Base-by-base conservation (phyloP, 2,113 vertebrate species). In the Corythaixoides concolor region DNA sequence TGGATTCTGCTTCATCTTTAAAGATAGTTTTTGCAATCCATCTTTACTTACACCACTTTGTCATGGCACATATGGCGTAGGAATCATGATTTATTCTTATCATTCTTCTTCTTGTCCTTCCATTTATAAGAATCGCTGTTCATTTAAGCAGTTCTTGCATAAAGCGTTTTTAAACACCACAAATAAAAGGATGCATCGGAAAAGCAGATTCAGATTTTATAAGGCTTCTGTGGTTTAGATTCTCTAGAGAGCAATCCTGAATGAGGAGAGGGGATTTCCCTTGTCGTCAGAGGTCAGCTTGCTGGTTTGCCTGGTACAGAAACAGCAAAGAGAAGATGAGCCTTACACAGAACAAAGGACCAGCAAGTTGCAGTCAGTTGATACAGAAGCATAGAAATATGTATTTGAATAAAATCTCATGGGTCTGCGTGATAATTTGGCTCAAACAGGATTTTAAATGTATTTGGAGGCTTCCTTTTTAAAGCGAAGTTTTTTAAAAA, bases 31-130 rank as follows among this genome's bases (percentile, higher is more conserved):
- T 94, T 53, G 27, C 33, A 95, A 63, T 83, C 78, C 28, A 4
- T 70, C 75, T 84, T 95, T 67, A 30, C 88, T 96, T 87, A 39
- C 12, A 60, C 67, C 49, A 52, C 33, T 91, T 95, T 84, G n/a
- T 90, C 17, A 12, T 13, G 79, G 49, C 45, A 68, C 16, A 3
- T 63, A 69, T 82, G 67, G 50, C 76, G 12, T 10, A 76, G 45
- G 49, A 83, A 68, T 59, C 28, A 6, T 37, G 39, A 62, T 94
- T 95, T 95, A 80, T 81, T 95, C 41, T 62, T 67, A 19, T 21
- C 45, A 12, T 66, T 85, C 32, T 86, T 88, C n/a, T 85, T 52
- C 88, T 85, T 79, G 35, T 53, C 43, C 58, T 78, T 63, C 47
- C 16, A 9, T 11, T 4, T 2, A 9, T 5, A 32, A 70, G 68